A percentile compares a stretch with the other conserved stretches of the same genome.
phyloP scores from a whole-genome alignment of 2,888 invertebrate species.

The Synanthedon myopaeformis region DNA sequence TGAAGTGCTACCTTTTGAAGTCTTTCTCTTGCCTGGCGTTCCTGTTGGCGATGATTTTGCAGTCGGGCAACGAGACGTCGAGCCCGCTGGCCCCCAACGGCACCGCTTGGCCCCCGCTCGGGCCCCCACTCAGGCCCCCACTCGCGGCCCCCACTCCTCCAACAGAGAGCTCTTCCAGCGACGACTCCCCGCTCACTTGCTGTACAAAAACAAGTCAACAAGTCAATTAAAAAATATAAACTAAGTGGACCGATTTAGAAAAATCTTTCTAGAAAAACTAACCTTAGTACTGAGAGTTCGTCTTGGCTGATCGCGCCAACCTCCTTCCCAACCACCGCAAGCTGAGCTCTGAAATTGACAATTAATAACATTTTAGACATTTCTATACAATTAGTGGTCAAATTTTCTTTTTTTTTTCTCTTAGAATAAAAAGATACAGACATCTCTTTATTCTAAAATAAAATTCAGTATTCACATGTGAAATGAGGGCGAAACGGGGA shows the following conservation, averaged over 20 bases:
- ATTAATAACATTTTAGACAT: too few relatives aligned
- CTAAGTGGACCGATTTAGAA: too few relatives aligned
- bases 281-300: conserved; percentile 56
- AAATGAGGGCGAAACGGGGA: too few relatives aligned
- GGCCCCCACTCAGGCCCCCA: conserved; percentile 24
- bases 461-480: too few relatives aligned
- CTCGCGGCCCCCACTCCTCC: conserved; percentile 13
- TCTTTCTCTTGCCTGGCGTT: conserved; percentile 49
- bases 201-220: too few relatives aligned
- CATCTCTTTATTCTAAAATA: neutral
- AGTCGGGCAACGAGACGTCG: conserved; percentile 55
- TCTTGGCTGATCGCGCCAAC: conserved; percentile 46
- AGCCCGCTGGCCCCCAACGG: conserved; percentile 25
- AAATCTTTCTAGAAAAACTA: neutral
- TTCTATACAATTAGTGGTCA: too few relatives aligned
- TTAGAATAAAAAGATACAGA: neutral
- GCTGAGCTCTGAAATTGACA: conserved; percentile 23
- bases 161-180: conserved; percentile 47
- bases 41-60: conserved; percentile 63
- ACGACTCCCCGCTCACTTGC: conserved; percentile 33
- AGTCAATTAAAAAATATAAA: too few relatives aligned
- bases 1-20: conserved; percentile 22
- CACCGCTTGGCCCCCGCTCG: conserved; percentile 10
- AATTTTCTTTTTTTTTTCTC: neutral
- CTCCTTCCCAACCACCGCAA: conserved; percentile 36